Percentiles rank a stretch among this genome's conserved stretches.
phyloP scores from a whole-genome alignment of 2,888 invertebrate genomes.

The Branchellion lobata region DNA sequence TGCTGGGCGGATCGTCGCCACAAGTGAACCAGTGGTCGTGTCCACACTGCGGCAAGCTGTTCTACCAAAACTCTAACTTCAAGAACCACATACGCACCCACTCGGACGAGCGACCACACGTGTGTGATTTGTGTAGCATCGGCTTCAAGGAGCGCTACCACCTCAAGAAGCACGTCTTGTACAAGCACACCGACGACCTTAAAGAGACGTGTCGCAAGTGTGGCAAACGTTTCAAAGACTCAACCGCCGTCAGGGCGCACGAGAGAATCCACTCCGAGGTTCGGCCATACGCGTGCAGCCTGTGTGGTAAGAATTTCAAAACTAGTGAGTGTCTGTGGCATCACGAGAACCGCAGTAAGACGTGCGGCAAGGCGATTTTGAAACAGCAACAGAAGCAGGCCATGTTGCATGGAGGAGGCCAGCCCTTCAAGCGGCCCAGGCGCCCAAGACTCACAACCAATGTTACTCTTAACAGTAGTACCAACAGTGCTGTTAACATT shows the following conservation, averaged over 20 bases:
- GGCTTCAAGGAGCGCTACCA: conserved; percentile 54
- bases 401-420: background rate
- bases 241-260: conserved; percentile 54
- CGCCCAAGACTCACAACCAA: background rate
- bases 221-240: conserved; percentile 53
- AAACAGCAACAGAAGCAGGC: conserved; percentile 3
- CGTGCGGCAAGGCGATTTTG: conserved; percentile 50
- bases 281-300: conserved; percentile 51
- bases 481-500: too few species aligned
- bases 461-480: too few species aligned
- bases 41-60: conserved; percentile 52
- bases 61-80: conserved; percentile 53
- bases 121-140: conserved; percentile 52
- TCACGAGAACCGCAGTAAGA: conserved; percentile 54
- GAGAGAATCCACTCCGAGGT: conserved; percentile 53
- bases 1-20: background rate
- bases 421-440: background rate
- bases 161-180: conserved; percentile 53
- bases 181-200: conserved; percentile 53
- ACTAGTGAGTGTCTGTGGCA: conserved; percentile 54
- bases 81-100: conserved; percentile 54
- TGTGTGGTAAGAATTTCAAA: conserved; percentile 53
- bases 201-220: conserved; percentile 52
- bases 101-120: conserved; percentile 53
- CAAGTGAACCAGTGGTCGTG: conserved; percentile 50